Conservation (phyloP, 1,140 invertebrate genomes). For the Phymastichus coffea region DNA sequence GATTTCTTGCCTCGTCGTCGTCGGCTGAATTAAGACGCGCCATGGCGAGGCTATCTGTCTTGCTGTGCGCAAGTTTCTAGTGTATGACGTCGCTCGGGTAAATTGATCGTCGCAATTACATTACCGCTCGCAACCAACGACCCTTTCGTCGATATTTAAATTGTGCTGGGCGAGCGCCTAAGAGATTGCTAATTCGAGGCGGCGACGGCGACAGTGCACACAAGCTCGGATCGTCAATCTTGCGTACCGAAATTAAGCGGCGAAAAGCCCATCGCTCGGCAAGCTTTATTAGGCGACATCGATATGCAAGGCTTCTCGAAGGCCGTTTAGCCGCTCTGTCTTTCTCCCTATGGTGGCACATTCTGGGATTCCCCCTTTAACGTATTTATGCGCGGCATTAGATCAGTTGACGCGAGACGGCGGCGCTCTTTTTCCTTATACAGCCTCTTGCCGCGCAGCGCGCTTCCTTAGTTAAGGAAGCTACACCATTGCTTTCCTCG, state of each 20-base stretch:
- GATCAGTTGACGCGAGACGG: constrained; percentile 18
- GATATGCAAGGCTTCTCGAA: constrained; percentile 18
- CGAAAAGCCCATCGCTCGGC: not conserved
- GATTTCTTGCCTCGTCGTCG: constrained; percentile 6
- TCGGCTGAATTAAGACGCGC: constrained; percentile 22
- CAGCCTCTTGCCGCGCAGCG: constrained; percentile 15
- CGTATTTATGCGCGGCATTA: constrained; percentile 33
- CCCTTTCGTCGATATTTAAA: constrained; percentile 14
- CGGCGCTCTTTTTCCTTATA: constrained; percentile 27
- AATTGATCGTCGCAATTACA: constrained; percentile 30
- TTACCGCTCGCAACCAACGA: constrained; percentile 6
- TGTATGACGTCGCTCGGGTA: constrained; percentile 15
- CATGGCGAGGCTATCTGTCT: not conserved
- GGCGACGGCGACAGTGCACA: no score
- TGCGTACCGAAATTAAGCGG: not conserved
- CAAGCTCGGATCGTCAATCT: not conserved
- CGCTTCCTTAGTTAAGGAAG: constrained; percentile 23
- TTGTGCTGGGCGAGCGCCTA: no score
- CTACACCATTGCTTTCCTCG: constrained; percentile 41
- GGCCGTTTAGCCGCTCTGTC: not conserved
- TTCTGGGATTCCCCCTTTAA: constrained; percentile 22
- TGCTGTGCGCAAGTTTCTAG: constrained; percentile 6
- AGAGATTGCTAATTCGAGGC: no score
- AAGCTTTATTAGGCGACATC: constrained; percentile 25
- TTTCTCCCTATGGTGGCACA: not conserved